Conservation (phyloP, 2,113 vertebrate genomes). For the Eudyptes chrysolophus region DNA sequence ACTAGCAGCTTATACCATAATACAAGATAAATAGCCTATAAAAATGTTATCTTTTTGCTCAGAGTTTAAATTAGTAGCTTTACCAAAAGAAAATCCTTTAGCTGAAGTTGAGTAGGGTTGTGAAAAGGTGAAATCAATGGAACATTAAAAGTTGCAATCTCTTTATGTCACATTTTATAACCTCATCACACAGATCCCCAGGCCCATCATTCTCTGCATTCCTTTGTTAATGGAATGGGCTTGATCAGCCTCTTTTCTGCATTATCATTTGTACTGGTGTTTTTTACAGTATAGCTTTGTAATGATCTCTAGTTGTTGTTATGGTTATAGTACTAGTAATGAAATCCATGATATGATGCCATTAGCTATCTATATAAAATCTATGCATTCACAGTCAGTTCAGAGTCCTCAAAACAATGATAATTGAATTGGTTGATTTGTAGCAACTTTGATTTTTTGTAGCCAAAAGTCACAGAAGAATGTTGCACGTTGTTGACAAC, state of each 20-base stretch:
- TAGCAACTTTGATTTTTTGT: background rate
- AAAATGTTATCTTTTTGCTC: background rate
- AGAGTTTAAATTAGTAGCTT: conserved; percentile 18
- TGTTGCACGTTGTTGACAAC: background rate
- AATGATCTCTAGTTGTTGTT: background rate
- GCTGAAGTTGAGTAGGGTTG: conserved; percentile 46
- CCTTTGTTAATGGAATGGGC: conserved; percentile 29
- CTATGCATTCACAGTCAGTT: background rate
- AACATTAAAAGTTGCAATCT: conserved; percentile 61
- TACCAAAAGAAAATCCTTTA: conserved; percentile 35
- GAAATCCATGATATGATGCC: background rate
- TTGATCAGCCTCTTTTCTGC: background rate
- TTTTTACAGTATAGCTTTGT: conserved; percentile 25
- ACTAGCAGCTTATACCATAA: background rate
- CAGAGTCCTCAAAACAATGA: background rate
- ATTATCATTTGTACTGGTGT: conserved; percentile 29
- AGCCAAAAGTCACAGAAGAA: background rate
- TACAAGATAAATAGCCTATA: background rate
- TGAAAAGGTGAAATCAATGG: conserved; percentile 66
- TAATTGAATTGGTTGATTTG: background rate
- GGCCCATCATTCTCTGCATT: conserved; percentile 54
- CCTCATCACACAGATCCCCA: conserved; percentile 19
- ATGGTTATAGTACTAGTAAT: background rate
- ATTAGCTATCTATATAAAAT: background rate
- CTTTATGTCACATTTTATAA: conserved; percentile 68